Percentiles rank a stretch among this genome's conserved stretches.
phyloP scores from a whole-genome alignment of 2,888 invertebrate genomes.

The Heliconius aoede region DNA sequence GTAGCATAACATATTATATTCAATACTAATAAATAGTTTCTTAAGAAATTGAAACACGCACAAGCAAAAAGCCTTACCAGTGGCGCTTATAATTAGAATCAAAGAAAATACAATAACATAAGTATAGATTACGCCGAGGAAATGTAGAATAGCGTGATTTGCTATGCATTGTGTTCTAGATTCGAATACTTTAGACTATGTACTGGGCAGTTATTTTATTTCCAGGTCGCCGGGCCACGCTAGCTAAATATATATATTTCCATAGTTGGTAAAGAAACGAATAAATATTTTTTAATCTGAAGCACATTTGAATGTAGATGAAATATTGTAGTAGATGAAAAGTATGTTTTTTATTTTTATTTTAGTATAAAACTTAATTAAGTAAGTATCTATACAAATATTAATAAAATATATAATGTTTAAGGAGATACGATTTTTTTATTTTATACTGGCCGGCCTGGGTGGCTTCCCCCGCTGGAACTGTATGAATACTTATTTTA shows the following conservation, averaged over 20 bases:
- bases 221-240: constrained; percentile 54
- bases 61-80: background rate
- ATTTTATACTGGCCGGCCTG: no score
- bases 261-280: constrained; percentile 51
- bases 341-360: no score
- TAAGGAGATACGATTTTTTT: no score
- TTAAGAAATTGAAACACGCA: background rate
- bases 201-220: constrained; percentile 52
- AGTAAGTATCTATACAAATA: no score
- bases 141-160: constrained; percentile 52
- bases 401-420: no score
- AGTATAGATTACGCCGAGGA: constrained; percentile 23
- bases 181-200: constrained; percentile 59
- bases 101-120: constrained; percentile 17
- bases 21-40: background rate
- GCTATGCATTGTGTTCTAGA: constrained; percentile 63
- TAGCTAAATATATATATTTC: constrained; percentile 53
- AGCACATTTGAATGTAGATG: background rate
- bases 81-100: background rate
- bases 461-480: no score
- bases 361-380: no score
- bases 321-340: no score
- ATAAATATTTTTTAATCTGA: constrained; percentile 44
- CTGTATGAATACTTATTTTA: no score
- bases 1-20: no score